Evolutionary conservation across 23 tunicate species (phyloP).

Genomic region (Botrylloides violaceus): DNA sequence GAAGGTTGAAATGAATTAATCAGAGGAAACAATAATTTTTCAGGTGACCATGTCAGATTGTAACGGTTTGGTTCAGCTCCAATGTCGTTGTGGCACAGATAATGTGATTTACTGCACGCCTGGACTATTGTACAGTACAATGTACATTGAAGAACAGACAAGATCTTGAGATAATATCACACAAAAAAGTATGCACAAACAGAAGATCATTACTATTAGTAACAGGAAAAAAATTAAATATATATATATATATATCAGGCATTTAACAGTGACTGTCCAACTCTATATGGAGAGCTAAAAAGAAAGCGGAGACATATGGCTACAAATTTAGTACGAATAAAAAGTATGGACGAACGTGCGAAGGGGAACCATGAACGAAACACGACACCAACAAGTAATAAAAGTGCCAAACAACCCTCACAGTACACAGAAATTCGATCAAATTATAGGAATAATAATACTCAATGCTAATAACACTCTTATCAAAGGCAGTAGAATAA

Average conservation of each 20-base stretch:
- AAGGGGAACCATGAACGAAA: no score
- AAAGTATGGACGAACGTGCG: background rate
- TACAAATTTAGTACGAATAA: background rate
- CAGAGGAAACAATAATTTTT: no score
- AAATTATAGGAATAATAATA: background rate
- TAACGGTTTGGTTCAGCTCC: no score
- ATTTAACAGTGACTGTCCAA: background rate
- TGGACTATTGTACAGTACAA: background rate
- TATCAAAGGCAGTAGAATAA: constrained; percentile 18
- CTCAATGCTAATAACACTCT: constrained; percentile 7
- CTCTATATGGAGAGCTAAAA: background rate
- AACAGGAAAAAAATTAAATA: background rate
- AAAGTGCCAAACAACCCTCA: background rate
- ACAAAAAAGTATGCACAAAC: background rate
- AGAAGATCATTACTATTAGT: background rate
- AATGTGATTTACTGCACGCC: no score
- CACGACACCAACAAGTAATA: background rate
- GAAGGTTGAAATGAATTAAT: no score
- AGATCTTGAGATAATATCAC: background rate
- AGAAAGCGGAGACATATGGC: background rate
- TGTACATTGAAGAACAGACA: background rate
- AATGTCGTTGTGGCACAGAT: no score
- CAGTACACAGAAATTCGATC: background rate
- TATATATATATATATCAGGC: no score
- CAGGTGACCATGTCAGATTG: no score